Base-by-base conservation (phyloP, 2,888 invertebrate genomes). In the Metellina segmentata region DNA sequence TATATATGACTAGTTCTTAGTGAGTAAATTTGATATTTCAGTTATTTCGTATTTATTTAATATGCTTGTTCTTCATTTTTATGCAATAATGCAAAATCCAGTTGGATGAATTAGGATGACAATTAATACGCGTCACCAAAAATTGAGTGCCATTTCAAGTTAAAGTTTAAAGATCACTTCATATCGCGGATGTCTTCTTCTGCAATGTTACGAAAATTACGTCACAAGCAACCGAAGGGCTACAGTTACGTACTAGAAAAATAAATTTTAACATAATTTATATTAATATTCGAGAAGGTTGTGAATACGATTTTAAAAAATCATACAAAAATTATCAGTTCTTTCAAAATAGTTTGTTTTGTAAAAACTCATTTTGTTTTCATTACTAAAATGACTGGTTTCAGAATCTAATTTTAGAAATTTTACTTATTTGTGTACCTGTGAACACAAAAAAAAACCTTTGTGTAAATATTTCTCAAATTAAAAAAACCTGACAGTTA, bases 81-180 rank as follows among this genome's bases (percentile, higher is more conserved):
- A 71, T 81, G 48, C 81, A 51, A 81, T 61, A 52, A 51, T 81
- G 48, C 52, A 79, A 53, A 34, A 81, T 72, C 20, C 52, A 61
- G 72, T 74, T 1, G 48, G 87, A 87, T 87, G 87, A 51, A 71
- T 87, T n/a, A 79, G n/a, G 87, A 90, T 78, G 71, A 70, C 71
- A 71, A 52, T 85, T 72, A 8, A 9, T 53, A 72, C 72, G 48
- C 53, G 75, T 85, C 77, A 85, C 75, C 85, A n/a, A 69, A 34
- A n/a, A 53, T n/a, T 53, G 7, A 49, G 20, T 48, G 75, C 75
- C 75, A 75, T 75, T 85, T 75, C 61, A 8, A 69, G 69, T 77
- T 85, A 48, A 8, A 69, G 69, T 77, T 85, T 77, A 61, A 83
- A 79, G 79, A 79, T 79, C 79, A 48, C 34, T 34, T 79, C 34